A percentile compares a stretch with the other conserved stretches of the same genome.
Conservation (phyloP, 2,113 vertebrate genomes). For the Sialia sialis region DNA sequence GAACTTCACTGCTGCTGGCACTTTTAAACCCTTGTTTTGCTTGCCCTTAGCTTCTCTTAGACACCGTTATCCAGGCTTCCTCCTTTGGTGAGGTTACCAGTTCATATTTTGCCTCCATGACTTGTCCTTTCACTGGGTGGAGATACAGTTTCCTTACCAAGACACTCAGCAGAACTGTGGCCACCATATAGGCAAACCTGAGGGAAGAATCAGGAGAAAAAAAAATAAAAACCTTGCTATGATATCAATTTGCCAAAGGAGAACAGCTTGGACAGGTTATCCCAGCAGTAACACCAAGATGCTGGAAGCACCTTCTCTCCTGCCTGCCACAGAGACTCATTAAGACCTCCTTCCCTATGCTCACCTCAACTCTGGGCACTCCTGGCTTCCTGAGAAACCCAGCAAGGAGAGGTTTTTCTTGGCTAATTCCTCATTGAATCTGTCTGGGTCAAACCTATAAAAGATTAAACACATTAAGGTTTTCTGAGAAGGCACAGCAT, state of each 20-base stretch:
- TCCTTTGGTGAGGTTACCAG: constrained; percentile 92
- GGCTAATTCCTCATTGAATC: constrained; percentile 83
- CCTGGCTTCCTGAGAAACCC: constrained; percentile 91
- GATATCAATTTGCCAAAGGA: not conserved
- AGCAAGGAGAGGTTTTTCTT: constrained; percentile 85
- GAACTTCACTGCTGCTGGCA: not conserved
- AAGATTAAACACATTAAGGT: not conserved
- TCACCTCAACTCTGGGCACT: constrained; percentile 92
- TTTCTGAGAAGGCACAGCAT: not conserved
- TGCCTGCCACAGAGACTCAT: not conserved
- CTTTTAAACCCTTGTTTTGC: not conserved
- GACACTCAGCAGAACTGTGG: constrained; percentile 83
- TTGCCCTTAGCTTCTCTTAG: constrained; percentile 76
- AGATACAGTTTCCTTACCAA: constrained; percentile 83
- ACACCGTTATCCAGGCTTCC: constrained; percentile 91
- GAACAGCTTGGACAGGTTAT: not conserved
- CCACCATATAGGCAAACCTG: constrained; percentile 91
- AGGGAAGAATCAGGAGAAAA: not conserved
- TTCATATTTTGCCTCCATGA: constrained; percentile 86
- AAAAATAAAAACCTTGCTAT: not conserved
- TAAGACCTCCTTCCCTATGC: not conserved
- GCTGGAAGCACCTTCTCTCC: not conserved
- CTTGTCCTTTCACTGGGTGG: constrained; percentile 81
- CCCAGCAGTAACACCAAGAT: not conserved
- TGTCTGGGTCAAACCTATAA: constrained; percentile 88